Percentiles rank a stretch among this genome's conserved stretches.
These are phyloP conservation scores for Panthera leo DNA, from an alignment of 2,113 vertebrate species.

Conservation along the genomic window DNA sequence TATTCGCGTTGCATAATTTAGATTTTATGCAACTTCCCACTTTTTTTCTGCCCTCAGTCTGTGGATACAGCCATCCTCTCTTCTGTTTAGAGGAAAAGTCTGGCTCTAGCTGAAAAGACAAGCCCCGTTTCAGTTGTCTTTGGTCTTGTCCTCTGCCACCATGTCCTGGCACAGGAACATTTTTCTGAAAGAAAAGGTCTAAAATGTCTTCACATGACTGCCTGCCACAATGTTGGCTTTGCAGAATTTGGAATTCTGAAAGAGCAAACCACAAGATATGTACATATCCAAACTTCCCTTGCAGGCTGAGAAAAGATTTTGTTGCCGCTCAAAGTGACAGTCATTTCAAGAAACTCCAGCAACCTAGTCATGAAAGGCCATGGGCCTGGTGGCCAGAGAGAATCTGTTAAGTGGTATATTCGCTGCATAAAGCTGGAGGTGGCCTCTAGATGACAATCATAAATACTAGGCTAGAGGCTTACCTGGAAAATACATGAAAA, in stretches of 20 bases:
- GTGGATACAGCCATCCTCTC: background rate
- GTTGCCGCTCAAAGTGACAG: conserved; percentile 80
- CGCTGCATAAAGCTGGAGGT: conserved; percentile 67
- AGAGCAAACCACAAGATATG: conserved; percentile 74
- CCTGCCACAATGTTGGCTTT: conserved; percentile 13
- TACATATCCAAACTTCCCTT: conserved; percentile 72
- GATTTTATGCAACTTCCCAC: background rate
- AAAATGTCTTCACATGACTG: conserved; percentile 16
- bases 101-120: background rate
- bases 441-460: conserved; percentile 57
- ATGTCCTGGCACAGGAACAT: background rate
- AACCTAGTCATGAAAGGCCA: conserved; percentile 76
- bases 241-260: conserved; percentile 54
- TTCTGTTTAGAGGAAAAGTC: background rate
- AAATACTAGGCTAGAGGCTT: conserved; percentile 73
- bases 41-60: background rate
- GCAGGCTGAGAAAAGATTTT: conserved; percentile 75
- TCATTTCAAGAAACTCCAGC: conserved; percentile 73
- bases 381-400: conserved; percentile 62
- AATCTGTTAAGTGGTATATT: conserved; percentile 78
- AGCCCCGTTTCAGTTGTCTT: background rate
- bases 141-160: background rate
- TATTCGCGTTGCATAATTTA: background rate
- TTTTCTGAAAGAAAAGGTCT: background rate
- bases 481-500: conserved; percentile 76